Evolutionary conservation across 2,797 vertebrate species (phyloP).

Genomic region (Crypturellus tataupa): DNA sequence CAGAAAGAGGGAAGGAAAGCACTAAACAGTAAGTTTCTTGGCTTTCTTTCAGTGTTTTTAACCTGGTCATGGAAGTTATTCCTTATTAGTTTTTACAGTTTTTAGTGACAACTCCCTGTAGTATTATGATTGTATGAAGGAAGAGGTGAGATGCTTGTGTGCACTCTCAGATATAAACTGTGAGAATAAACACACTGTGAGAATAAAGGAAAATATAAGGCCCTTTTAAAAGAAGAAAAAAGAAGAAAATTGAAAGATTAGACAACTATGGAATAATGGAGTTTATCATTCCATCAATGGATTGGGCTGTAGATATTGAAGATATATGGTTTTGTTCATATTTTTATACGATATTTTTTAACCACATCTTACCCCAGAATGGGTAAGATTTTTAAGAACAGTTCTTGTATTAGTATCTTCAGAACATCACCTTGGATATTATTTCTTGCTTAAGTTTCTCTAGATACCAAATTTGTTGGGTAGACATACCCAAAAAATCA

Average conservation of each 20-base stretch:
- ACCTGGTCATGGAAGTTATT: background rate
- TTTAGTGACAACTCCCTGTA: background rate
- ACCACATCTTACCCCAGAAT: background rate
- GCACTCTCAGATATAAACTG: background rate
- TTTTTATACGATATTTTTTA: background rate
- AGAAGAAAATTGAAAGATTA: background rate
- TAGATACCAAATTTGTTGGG: background rate
- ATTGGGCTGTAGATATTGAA: background rate
- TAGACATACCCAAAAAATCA: background rate
- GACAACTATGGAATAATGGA: background rate
- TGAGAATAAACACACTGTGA: background rate
- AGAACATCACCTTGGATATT: background rate
- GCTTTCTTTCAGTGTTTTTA: background rate
- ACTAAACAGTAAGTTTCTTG: background rate
- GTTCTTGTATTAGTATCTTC: background rate
- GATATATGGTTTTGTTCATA: background rate
- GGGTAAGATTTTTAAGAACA: background rate
- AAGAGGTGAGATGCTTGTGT: rapidly evolving
- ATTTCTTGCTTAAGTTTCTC: background rate
- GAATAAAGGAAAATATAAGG: background rate
- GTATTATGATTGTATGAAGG: background rate
- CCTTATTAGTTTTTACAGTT: background rate
- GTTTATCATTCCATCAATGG: background rate
- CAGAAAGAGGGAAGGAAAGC: background rate
- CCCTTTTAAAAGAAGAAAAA: background rate